Conservation (phyloP, 2,797 vertebrate genomes). For the Gephyroberyx darwinii region DNA sequence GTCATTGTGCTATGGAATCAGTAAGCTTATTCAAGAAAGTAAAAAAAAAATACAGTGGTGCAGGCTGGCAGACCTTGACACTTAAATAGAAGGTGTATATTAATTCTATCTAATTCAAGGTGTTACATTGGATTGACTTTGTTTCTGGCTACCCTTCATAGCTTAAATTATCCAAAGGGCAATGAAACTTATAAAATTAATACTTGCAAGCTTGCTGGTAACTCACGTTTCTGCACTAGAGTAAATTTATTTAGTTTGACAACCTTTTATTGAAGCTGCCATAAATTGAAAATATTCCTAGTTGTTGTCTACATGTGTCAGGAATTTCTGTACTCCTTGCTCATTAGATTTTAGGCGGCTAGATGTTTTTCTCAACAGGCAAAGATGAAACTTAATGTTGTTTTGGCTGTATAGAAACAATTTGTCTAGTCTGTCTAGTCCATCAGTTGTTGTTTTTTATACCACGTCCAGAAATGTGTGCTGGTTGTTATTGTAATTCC, state of each 20-base stretch:
- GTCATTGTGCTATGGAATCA: too few relatives aligned
- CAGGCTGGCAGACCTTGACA: too few relatives aligned
- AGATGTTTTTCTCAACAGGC: too few relatives aligned
- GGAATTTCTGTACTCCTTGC: background rate
- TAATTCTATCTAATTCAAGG: too few relatives aligned
- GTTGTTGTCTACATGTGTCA: background rate
- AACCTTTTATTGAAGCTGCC: slow-evolving; percentile 6
- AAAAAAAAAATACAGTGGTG: too few relatives aligned
- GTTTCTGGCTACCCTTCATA: too few relatives aligned
- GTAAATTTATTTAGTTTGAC: slow-evolving; percentile 7
- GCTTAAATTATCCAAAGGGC: background rate
- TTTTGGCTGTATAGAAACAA: background rate
- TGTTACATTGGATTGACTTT: too few relatives aligned
- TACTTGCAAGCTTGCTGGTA: background rate
- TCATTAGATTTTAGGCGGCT: too few relatives aligned
- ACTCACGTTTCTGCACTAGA: background rate
- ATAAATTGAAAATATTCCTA: slow-evolving; percentile 18
- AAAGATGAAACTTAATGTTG: background rate
- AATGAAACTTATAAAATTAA: background rate
- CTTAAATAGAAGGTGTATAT: too few relatives aligned
- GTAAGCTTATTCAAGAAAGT: too few relatives aligned
- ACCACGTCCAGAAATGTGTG: background rate
- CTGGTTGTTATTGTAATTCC: slow-evolving; percentile 15
- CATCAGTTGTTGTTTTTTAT: too few relatives aligned
- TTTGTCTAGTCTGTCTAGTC: background rate